Percentiles rank a stretch among this genome's conserved stretches.
Evolutionary conservation across 2,113 vertebrate genomes (phyloP).

Genomic region (Ornithorhynchus anatinus): DNA sequence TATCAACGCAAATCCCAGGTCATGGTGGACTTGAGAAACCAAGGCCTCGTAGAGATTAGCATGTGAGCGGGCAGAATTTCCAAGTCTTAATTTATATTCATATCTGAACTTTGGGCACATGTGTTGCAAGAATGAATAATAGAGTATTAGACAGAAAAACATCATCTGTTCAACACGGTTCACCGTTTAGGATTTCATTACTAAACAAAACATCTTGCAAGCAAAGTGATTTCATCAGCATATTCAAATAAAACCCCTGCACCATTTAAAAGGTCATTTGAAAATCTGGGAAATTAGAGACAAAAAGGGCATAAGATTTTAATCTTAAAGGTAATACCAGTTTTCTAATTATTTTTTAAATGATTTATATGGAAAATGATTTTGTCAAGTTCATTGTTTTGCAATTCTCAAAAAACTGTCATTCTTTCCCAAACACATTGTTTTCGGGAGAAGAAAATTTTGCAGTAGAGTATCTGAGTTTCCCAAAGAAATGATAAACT

Average conservation of each 20-base stretch:
- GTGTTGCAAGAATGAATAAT: conserved; percentile 73
- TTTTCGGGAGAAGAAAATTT: no score
- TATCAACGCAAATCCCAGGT: conserved; percentile 63
- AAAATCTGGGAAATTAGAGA: conserved; percentile 56
- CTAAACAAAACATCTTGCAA: conserved; percentile 67
- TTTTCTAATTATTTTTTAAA: conserved; percentile 29
- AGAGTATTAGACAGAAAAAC: conserved; percentile 67
- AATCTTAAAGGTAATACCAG: conserved; percentile 29
- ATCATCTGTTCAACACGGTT: conserved; percentile 70
- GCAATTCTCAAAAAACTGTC: no score
- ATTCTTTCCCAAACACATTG: no score
- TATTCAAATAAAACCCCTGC: conserved; percentile 68
- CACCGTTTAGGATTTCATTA: conserved; percentile 77
- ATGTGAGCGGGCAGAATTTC: conserved; percentile 61
- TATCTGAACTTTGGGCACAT: conserved; percentile 74
- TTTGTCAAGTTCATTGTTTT: no score
- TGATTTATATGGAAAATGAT: conserved; percentile 41
- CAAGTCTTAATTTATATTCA: conserved; percentile 77
- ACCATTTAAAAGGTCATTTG: conserved; percentile 70
- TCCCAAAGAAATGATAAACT: background rate
- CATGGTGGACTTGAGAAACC: conserved; percentile 56
- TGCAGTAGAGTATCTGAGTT: background rate
- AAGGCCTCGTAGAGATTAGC: conserved; percentile 57
- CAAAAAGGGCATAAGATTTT: conserved; percentile 41
- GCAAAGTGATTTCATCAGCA: conserved; percentile 80